Base-by-base conservation (phyloP, 2,888 invertebrate genomes). In the Bugula neritina region DNA sequence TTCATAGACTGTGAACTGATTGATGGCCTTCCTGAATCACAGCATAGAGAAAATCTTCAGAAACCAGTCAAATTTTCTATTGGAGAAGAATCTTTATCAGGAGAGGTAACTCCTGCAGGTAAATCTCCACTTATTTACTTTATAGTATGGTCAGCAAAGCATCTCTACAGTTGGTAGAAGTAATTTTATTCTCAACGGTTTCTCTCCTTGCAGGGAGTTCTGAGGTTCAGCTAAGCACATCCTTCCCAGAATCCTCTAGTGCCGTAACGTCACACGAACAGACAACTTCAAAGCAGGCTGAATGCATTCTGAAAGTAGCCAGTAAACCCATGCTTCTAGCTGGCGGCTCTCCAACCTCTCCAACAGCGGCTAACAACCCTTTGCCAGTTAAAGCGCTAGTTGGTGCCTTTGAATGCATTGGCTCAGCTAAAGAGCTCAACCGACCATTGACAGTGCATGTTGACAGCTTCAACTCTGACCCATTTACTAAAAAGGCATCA, bases 401-500 rank as follows among this genome's bases (percentile, higher is more conserved):
- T 25, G 27, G 63, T 63, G 63, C 63, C 2, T 63, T 63, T 63
- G 63, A 63, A 27, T 27, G 31, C 31, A 63, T 63, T 63, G 63
- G 63, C 10, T 21, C 10, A 25, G 31, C 63, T 2, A 31, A 5
- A 5, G 25, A 31, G 3, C 2, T 63, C 3, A 31, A 21, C 29
- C 27, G 63, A 63, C 63, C 63, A 25, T 31, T 63, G 63, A 63
- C 63, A 25, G 31, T 63, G 31, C 63, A 63, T 63, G 63, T 63
- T 5, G 63, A 63, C 34, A 63, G 63, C 31, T 63, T 63, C n/a
- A 17, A 21, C 17, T 63, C 63, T 63, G 63, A 63, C n/a, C 63
- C 63, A 63, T 63, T 63, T n/a, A 43, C 43, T 43, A 43, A 17
- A 17, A 43, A 43, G 43, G 63, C 31, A 27, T 27, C 21, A 3